Evolutionary conservation across 2,797 vertebrate genomes (phyloP), one percentile per base, ranked within the genome.

Genomic region (Toxotes lorentzi): DNA sequence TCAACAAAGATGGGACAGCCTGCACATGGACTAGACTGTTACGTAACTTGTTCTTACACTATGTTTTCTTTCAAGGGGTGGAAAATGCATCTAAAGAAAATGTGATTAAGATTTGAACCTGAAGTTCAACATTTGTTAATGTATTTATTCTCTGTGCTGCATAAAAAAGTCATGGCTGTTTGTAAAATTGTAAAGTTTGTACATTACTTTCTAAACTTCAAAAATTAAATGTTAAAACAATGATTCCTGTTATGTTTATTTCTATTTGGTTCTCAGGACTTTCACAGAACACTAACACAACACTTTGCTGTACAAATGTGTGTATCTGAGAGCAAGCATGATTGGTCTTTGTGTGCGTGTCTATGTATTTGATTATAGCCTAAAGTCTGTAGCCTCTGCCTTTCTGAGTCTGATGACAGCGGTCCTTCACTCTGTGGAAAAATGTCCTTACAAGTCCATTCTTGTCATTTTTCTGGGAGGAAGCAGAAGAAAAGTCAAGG

Each of bases 371-470:
- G 85, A 92, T 91, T 91, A 91, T 87, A 89, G 92, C 92, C 90
- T 82, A 9, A 81, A 91, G 91, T 84, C 70, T 65, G 81, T 51
- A 87, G 83, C 86, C 79, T 89, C 80, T 45, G 74, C 78, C 34
- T 35, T 62, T 84, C 73, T n/a, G 61, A 76, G 70, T 65, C 73
- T 82, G 82, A 93, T 93, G 92, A 93, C 91, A 92, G 92, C 90
- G 85, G 94, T 92, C 92, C 82, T 90, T 90, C 80, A 78, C 84
- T 86, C 48, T 34, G 80, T 81, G 87, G 85, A 91, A 78, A 92
- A 91, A 93, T 89, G 87, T 85, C 87, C 87, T 83, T 73, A 69
- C 92, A 92, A 91, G 94, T 86, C 90, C 87, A 89, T 91, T 94
- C 93, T 91, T 94, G 92, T 91, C 84, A 92, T 90, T 87, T 86